Base-by-base conservation (phyloP, 2,888 invertebrate species). In the Craniophora ligustri region DNA sequence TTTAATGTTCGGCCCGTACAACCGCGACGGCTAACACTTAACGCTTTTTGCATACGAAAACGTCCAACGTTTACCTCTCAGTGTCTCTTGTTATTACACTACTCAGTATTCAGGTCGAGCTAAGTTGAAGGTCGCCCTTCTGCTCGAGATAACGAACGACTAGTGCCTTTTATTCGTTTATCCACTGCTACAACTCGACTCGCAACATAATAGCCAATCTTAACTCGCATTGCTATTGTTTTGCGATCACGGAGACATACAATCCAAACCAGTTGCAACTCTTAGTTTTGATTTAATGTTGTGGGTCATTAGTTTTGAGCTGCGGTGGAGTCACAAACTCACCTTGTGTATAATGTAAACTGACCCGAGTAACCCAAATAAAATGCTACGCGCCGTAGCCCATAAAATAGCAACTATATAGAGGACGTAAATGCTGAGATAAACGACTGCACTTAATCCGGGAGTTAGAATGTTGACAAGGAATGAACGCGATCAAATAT, bases 1-100 rank as follows among this genome's bases (percentile, higher is more conserved):
- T 91, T 92, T 92, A 92, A 92, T 91, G 92, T 91, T 91, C 88
- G 89, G 87, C 82, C 91, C 87, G 91, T 91, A 92, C 91, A 87
- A 89, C 89, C 90, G 89, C 91, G 88, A 83, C 88, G 90, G 91
- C 91, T 91, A 91, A 89, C 89, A 91, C 89, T 90, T 92, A 88
- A 92, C 93, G 92, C 91, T 90, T 92, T 93, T 93, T 93, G 93
- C 92, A 93, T 92, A 92, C 92, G 88, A 91, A 92, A 91, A 84
- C 84, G 85, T 83, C 86, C 82, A 81, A 84, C 85, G 79, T 84
- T 86, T 84, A 87, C 87, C 87, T 87, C 81, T 81, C 81, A 85
- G 84, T 89, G 87, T 89, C 89, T 87, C 87, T 86, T 85, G 88
- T 89, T 91, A 89, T 90, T 88, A 86, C 81, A 76, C 87, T 86